Conservation (phyloP, 2,113 vertebrate species). For the Barbus barbus region DNA sequence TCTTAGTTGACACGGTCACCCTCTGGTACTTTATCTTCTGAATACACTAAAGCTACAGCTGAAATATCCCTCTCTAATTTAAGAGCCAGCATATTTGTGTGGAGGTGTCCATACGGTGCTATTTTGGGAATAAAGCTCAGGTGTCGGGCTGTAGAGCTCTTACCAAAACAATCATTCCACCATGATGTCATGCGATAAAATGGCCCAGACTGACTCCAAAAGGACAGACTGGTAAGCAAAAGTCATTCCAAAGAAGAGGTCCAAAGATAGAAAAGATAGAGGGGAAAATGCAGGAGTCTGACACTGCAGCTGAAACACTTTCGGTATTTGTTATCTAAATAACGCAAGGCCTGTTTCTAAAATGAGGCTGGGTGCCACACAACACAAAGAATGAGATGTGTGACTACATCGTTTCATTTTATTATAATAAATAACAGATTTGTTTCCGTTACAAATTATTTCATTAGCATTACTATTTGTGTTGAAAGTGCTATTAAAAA, state of each 20-base stretch:
- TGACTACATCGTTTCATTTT: background rate
- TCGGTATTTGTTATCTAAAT: background rate
- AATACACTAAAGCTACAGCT: background rate
- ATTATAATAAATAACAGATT: background rate
- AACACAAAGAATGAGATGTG: background rate
- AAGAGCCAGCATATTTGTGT: slow-evolving; percentile 29
- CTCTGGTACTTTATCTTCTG: slow-evolving; percentile 12
- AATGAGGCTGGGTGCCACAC: background rate
- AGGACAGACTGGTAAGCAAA: slow-evolving; percentile 23
- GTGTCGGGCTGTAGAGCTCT: slow-evolving; percentile 60
- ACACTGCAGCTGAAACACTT: background rate
- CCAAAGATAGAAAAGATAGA: slow-evolving; percentile 12
- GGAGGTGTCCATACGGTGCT: slow-evolving; percentile 53
- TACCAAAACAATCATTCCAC: slow-evolving; percentile 63
- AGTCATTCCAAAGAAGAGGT: slow-evolving; percentile 9
- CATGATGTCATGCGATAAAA: slow-evolving; percentile 61
- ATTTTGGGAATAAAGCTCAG: slow-evolving; percentile 63
- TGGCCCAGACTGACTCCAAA: slow-evolving; percentile 47
- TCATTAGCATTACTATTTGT: background rate
- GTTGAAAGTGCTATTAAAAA: background rate
- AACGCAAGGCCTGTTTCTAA: background rate
- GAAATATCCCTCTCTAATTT: slow-evolving; percentile 24
- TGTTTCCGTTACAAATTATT: background rate
- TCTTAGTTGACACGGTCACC: background rate
- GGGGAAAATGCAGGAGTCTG: background rate